Evolutionary conservation across 2,888 invertebrate genomes (phyloP).

Genomic region (Portevinia maculata): DNA sequence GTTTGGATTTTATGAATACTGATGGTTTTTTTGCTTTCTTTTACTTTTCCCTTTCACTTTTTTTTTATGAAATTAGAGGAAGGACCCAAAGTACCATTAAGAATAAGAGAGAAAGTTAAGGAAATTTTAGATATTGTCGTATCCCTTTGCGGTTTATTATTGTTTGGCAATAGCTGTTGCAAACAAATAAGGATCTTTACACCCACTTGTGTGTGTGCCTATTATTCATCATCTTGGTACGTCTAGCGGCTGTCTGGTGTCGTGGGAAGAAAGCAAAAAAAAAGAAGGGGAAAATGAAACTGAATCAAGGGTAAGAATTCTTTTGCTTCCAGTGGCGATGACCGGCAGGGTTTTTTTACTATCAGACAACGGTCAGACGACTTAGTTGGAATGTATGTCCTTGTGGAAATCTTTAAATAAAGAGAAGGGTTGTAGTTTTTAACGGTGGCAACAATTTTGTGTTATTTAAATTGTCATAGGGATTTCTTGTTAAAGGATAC

Average conservation of each 20-base stretch:
- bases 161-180: conserved; percentile 53
- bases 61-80: conserved; percentile 20
- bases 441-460: not conserved
- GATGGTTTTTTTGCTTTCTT: conserved; percentile 35
- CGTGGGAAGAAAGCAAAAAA: conserved; percentile 7
- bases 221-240: conserved; percentile 68
- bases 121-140: conserved; percentile 47
- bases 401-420: conserved; percentile 30
- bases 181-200: conserved; percentile 21
- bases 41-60: not conserved
- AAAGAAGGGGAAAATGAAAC: conserved; percentile 30
- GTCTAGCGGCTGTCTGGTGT: conserved; percentile 66
- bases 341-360: conserved; percentile 53
- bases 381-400: conserved; percentile 30
- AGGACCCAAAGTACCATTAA: conserved; percentile 14
- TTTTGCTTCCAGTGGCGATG: conserved; percentile 21
- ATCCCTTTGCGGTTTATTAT: conserved; percentile 65
- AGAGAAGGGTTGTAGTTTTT: conserved; percentile 53
- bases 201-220: conserved; percentile 59
- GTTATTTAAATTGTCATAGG: conserved; percentile 14
- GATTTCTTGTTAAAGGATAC: conserved; percentile 32
- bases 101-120: conserved; percentile 44
- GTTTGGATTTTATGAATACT: conserved; percentile 57
- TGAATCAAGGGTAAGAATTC: conserved; percentile 53
- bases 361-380: conserved; percentile 60